A percentile compares a stretch with the other conserved stretches of the same genome.
Evolutionary conservation across 2,113 vertebrate genomes (phyloP).

Genomic region (Podiceps cristatus): DNA sequence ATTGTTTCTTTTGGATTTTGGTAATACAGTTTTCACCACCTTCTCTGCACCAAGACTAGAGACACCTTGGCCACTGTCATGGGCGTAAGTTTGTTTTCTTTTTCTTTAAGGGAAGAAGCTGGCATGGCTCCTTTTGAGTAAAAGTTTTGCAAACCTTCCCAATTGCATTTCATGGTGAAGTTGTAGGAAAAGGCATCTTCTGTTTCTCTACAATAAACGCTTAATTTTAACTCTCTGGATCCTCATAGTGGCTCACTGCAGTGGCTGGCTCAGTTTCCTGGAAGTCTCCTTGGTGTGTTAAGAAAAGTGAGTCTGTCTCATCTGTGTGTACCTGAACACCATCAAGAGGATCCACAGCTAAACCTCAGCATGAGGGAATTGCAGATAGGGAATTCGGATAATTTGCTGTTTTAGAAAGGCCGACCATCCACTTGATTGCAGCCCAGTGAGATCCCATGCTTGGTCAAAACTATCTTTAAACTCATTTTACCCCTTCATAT

Average conservation of each 20-base stretch:
- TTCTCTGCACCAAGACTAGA: neutral
- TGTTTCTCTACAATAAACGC: neutral
- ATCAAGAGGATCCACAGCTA: neutral
- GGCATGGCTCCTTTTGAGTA: neutral
- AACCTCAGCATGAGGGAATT: neutral
- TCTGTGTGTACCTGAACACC: neutral
- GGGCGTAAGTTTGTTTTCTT: neutral
- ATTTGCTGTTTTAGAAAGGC: neutral
- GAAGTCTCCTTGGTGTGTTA: neutral
- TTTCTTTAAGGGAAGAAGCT: neutral
- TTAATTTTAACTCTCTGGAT: neutral
- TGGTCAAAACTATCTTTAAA: neutral
- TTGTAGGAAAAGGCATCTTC: neutral
- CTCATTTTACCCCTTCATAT: neutral
- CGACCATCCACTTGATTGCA: neutral
- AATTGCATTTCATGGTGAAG: neutral
- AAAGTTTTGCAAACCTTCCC: neutral
- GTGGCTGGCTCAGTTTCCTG: neutral
- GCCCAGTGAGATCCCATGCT: neutral
- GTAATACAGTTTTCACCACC: neutral
- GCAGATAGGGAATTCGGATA: fast-evolving
- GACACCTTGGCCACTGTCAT: neutral
- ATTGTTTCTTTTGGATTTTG: neutral
- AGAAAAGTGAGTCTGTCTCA: neutral
- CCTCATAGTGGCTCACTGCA: neutral